Base-by-base conservation (phyloP, 2,888 invertebrate species). In the Chrysodeixis includens region DNA sequence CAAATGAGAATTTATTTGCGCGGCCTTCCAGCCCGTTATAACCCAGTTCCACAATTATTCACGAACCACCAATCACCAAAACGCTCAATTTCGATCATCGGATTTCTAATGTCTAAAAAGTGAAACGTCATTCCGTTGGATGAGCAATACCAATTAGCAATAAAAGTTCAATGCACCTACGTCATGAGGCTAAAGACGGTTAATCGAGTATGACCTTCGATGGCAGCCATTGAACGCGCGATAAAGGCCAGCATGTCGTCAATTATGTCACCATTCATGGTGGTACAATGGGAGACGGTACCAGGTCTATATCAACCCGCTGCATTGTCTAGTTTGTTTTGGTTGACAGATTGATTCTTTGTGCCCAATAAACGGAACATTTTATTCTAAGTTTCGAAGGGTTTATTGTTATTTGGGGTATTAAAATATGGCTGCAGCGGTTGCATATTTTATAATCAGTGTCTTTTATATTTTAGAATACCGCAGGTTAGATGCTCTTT, bases 201-300 rank as follows among this genome's bases (percentile, higher is more conserved):
- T 79, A 78, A 82, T 80, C 74, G 79, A 65, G 74, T 80, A 74
- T 79, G 86, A 85, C 88, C 85, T 88, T 88, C 85, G 82, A 77
- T 74, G 53, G 63, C 65, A 66, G 67, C 71, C 65, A 82, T 84
- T 81, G 80, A 74, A 71, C 70, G 64, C 30, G 74, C 82, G 81
- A 80, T 84, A 83, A 86, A 82, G 85, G 83, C 80, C 68, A 73
- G 76, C 71, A 68, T 78, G 81, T 78, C 83, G 76, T 83, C 83
- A 84, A 82, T 88, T 87, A 88, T 87, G 86, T 86, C 87, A 87
- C 86, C 83, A 83, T 82, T 83, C 70, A 79, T 78, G 78, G 76
- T 74, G 78, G 81, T 79, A 87, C 85, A 83, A 84, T 84, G 70
- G 79, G 76, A 75, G 79, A 82, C 74, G 82, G 79, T 70, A 71